phyloP scores from a whole-genome alignment of 2,113 vertebrate genomes.

The Daboia siamensis region DNA sequence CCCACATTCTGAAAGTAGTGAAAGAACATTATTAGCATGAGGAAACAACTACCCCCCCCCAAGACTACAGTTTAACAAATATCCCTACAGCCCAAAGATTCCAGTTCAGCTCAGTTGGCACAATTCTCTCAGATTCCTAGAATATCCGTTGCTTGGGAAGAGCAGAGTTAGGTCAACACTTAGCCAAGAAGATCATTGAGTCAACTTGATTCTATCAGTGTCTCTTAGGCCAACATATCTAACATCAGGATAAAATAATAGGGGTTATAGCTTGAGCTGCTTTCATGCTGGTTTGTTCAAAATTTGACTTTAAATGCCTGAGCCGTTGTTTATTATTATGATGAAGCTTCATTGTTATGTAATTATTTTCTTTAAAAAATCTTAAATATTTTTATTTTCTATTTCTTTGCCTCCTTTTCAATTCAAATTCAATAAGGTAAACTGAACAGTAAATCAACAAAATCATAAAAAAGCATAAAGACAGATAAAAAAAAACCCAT shows the following conservation, averaged over 20 bases:
- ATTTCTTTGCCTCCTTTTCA: neutral
- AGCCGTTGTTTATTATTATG: neutral
- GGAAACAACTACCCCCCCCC: neutral
- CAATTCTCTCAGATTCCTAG: neutral
- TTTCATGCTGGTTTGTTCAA: neutral
- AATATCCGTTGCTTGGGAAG: neutral
- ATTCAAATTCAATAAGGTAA: neutral
- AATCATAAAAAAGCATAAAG: neutral
- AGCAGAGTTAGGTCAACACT: neutral
- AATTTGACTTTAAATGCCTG: neutral
- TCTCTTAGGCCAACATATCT: neutral
- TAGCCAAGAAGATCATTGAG: neutral
- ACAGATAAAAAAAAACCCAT: neutral
- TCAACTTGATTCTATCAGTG: neutral
- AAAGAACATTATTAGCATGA: neutral
- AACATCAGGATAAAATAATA: neutral
- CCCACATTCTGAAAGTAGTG: slow-evolving; percentile 76
- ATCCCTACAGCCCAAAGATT: neutral
- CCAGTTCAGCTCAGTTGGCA: neutral
- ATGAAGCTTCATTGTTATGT: neutral
- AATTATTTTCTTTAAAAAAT: neutral
- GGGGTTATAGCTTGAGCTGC: neutral
- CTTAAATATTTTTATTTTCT: neutral
- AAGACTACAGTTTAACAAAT: neutral
- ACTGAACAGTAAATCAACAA: neutral